Base-by-base conservation (phyloP, 2,888 invertebrate species). In the Acanthococcus lagerstroemiae region DNA sequence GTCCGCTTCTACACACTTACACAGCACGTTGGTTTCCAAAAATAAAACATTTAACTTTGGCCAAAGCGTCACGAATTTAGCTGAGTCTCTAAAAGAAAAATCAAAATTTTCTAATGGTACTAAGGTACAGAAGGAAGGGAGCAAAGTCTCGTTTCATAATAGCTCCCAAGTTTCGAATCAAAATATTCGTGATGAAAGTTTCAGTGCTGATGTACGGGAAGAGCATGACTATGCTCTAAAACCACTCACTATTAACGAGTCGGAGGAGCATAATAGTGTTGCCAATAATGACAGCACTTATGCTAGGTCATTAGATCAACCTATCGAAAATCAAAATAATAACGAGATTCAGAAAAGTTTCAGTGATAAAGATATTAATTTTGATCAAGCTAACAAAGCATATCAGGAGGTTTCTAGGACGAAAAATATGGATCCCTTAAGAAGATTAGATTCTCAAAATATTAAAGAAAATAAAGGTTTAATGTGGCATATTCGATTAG, bases 181-280 rank as follows among this genome's bases (percentile, higher is more conserved):
- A n/a, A n/a, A n/a, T n/a, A n/a, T n/a, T n/a, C n/a, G n/a, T n/a
- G n/a, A n/a, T n/a, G n/a, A n/a, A n/a, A n/a, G n/a, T n/a, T n/a
- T n/a, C n/a, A n/a, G n/a, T 55, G 55, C 55, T 55, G 55, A 2
- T 30, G 27, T 55, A 55, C 30, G 15, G 55, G 30, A 55, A 30
- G 55, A 55, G 55, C 55, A 55, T 55, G 30, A 55, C 30, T 55
- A 55, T 19, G 55, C 55, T 55, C 9, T 9, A 55, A 30, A 55
- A 19, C 30, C 27, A 19, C 55, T 30, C 30, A 25, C 26, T n/a
- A 30, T 21, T 30, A 55, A 55, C 25, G 55, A 55, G 55, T 27
- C 3, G 55, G 55, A 55, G 30, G 55, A 55, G 55, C 55, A 55
- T 30, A 55, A 55, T 55, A 55, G n/a, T 55, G 17, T 25, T 9